Evolutionary conservation across 2,113 vertebrate species (phyloP).

Genomic region (Tringa solitaria): DNA sequence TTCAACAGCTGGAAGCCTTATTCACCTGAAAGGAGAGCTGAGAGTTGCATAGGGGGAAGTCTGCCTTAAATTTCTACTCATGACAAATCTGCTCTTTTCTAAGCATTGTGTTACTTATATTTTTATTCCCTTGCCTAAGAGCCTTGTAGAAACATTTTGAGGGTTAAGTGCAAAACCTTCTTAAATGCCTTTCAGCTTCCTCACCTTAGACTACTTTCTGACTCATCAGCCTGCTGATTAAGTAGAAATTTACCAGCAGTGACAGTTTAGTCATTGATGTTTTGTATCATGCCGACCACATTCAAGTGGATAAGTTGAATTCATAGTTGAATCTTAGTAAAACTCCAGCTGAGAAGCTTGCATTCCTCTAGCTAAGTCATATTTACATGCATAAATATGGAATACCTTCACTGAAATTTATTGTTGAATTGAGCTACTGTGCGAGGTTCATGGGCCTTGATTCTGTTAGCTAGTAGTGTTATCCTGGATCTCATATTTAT

Average conservation of each 20-base stretch:
- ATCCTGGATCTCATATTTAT: background rate
- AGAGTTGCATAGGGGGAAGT: background rate
- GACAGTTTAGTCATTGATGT: background rate
- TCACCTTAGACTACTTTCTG: background rate
- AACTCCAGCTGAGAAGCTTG: background rate
- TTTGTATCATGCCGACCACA: background rate
- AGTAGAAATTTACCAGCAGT: background rate
- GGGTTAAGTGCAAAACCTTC: background rate
- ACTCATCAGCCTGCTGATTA: background rate
- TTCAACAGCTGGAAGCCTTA: background rate
- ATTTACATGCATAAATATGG: background rate
- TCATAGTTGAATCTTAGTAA: background rate
- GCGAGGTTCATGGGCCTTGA: background rate
- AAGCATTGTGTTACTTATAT: background rate
- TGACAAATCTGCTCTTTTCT: background rate
- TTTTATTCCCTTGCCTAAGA: background rate
- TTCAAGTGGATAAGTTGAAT: background rate
- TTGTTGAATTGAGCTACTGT: background rate
- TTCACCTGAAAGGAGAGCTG: background rate
- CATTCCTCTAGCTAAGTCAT: background rate
- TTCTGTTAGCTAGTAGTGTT: background rate
- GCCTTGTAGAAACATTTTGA: background rate
- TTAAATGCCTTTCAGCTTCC: background rate
- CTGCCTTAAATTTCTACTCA: background rate
- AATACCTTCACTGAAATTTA: background rate